Evolutionary conservation across 2,888 invertebrate genomes (phyloP), one percentile per base, ranked within the genome.

Genomic region (Sesia bembeciformis): DNA sequence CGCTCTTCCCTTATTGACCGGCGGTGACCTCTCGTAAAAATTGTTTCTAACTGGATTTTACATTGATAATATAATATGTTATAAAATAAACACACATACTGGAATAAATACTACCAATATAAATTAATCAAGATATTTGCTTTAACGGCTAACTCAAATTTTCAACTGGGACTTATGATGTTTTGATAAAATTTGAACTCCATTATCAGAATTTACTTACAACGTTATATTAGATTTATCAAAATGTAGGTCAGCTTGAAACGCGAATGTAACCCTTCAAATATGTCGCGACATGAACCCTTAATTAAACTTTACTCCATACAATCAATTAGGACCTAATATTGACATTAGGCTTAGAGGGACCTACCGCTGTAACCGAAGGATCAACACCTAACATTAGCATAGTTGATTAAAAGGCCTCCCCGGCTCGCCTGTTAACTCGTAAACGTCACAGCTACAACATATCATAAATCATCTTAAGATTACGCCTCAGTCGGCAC

Each of bases 351-450:
- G 78, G 67, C 73, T 80, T 77, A 74, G 78, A 67, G 74, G 67
- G 66, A 65, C 74, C 72, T 68, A 62, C 67, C 68, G 67, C 68
- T 65, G 61, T 65, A 63, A 64, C 66, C 72, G 70, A 73, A 70
- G 78, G 79, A 83, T 81, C 81, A 81, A 82, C 84, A 80, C 77
- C 81, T 81, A 79, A 83, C 85, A 87, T 88, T 88, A 85, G 81
- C 85, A 85, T 85, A 85, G 84, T 84, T 88, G 87, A 88, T 88
- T 88, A 88, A 86, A 87, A 88, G 83, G 84, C 82, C 84, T 81
- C 76, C 76, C 71, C 76, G 74, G 72, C 74, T 76, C 67, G 70
- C 74, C 76, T 82, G 87, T 85, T 84, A 85, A 83, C 81, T 86
- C 83, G 85, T 87, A 83, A 86, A 87, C 78, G 87, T 89, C 87